Conservation (phyloP, 64 coral and sea anemone genomes). For the Astreopora myriophthalma region DNA sequence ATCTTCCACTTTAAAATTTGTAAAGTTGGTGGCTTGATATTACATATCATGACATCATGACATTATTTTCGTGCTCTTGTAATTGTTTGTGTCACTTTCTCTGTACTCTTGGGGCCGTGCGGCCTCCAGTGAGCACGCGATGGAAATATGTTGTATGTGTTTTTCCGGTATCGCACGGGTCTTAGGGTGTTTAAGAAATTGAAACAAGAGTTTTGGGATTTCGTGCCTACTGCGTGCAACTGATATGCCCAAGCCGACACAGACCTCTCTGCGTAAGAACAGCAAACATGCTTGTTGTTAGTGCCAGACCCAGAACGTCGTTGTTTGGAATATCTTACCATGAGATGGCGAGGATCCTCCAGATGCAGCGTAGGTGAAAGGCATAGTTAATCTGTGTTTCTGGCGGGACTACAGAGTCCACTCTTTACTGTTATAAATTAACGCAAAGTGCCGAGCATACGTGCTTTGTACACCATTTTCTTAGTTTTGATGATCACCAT, state of each 20-base stretch:
- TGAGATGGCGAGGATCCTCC: neutral
- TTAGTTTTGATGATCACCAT: neutral
- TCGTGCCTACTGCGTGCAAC: neutral
- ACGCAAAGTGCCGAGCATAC: slow-evolving; percentile 23
- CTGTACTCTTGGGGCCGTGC: too few relatives aligned
- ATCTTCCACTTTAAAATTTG: too few relatives aligned
- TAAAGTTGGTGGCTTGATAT: too few relatives aligned
- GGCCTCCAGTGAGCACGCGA: too few relatives aligned
- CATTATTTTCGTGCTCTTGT: too few relatives aligned
- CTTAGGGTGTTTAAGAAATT: too few relatives aligned
- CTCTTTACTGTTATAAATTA: slow-evolving; percentile 4
- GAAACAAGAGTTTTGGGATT: too few relatives aligned
- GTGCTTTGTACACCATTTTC: neutral
- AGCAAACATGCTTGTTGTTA: neutral
- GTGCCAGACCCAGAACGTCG: too few relatives aligned
- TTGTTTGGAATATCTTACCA: neutral
- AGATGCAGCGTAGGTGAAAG: neutral
- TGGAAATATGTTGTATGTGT: too few relatives aligned
- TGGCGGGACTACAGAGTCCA: neutral
- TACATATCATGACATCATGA: too few relatives aligned
- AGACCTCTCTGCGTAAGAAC: neutral
- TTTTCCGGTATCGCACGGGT: too few relatives aligned
- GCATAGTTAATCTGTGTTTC: neutral
- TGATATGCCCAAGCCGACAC: neutral
- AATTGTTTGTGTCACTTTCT: too few relatives aligned